Conservation (phyloP, 2,888 invertebrate genomes). For the Drosophila eohydei region DNA sequence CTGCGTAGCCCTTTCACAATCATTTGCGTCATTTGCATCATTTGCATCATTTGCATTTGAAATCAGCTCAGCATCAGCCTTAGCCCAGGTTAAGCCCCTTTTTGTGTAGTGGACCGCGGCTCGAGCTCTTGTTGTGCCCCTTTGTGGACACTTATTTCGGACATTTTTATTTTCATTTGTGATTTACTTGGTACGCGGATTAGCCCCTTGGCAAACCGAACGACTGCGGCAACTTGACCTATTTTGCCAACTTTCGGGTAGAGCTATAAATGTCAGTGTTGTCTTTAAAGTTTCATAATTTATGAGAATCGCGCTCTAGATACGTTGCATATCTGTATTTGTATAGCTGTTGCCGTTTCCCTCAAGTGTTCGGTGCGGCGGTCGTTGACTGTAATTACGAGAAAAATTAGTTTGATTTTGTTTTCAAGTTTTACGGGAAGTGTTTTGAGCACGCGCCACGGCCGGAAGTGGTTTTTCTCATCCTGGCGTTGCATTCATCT, state of each 20-base stretch:
- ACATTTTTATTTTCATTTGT: constrained; percentile 80
- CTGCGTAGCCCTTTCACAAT: constrained; percentile 21
- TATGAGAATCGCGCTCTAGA: constrained; percentile 49
- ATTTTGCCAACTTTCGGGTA: constrained; percentile 75
- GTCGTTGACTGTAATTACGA: constrained; percentile 63
- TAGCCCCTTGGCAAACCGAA: constrained; percentile 42
- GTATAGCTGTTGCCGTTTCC: constrained; percentile 25
- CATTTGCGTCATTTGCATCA: constrained; percentile 17
- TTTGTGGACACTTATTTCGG: constrained; percentile 76
- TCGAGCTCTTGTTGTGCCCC: constrained; percentile 47
- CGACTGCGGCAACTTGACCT: constrained; percentile 73
- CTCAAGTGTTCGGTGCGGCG: constrained; percentile 33
- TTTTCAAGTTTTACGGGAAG: constrained; percentile 59
- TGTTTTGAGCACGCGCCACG: constrained; percentile 70
- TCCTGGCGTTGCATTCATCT: constrained; percentile 27
- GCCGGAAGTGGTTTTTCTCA: constrained; percentile 68
- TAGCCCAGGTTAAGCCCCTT: constrained; percentile 5
- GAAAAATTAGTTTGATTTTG: constrained; percentile 74
- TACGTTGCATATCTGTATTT: constrained; percentile 17
- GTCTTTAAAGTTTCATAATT: constrained; percentile 76
- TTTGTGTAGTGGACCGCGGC: constrained; percentile 32
- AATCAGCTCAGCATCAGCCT: constrained; percentile 65
- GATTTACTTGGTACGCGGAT: constrained; percentile 74
- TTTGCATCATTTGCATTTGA: constrained; percentile 68
- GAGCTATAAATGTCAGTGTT: constrained; percentile 76